Evolutionary conservation across 2,888 invertebrate genomes (phyloP), one percentile per base, ranked within the genome.

Genomic region (Merodon equestris): DNA sequence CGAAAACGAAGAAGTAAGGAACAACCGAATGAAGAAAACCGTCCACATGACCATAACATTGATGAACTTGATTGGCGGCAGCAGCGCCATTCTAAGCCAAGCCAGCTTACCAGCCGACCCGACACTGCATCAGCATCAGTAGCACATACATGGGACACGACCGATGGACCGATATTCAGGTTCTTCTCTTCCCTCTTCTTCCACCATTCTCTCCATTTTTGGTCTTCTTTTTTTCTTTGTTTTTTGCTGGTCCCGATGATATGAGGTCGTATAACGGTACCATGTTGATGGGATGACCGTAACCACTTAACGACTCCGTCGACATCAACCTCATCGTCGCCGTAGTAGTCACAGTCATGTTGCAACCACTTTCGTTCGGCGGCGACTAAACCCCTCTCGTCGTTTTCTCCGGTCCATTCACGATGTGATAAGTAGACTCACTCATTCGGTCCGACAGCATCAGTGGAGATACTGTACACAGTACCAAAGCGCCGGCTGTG

Each of bases 191-290:
- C 7, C 27, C 7, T 27, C 27, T 27, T 27, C 7, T 7, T 27
- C 27, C 7, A 7, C 27, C 27, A 7, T 27, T 27, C 27, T 27
- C 7, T 7, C 27, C 27, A 27, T 27, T 27, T 27, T 7, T 27
- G 3, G 7, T 27, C 7, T 27, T 27, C 7, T 27, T 27, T 27
- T 27, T 27, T 27, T 27, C 7, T 27, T 27, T 27, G 2, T 27
- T 27, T 27, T 2, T 27, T 27, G 27, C 7, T 58, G 54, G 50
- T 58, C 40, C 45, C 45, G 60, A 53, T 64, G 74, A 74, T 79
- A 79, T 70, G 79, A 74, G 79, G 79, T 79, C 79, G 60, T 79
- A 68, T 79, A 79, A 79, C 79, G 79, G 79, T 74, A 79, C 60
- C 79, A 64, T 74, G 74, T 68, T 79, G 74, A 79, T 74, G 79